Conservation (phyloP, 1,140 invertebrate species). For the Pectinophora gossypiella region DNA sequence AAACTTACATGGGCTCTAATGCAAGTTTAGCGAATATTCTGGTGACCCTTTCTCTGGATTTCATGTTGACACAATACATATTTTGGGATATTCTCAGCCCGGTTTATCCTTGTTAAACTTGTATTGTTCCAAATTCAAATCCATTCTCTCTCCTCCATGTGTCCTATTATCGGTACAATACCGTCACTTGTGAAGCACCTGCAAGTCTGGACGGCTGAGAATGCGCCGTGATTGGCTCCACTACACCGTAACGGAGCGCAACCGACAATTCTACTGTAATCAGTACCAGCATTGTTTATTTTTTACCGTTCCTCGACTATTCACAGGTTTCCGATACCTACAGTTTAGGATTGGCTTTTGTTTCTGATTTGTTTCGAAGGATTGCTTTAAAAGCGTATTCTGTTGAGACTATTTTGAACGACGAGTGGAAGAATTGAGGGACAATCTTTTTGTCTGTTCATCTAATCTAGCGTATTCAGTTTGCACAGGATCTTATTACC, state of each 20-base stretch:
- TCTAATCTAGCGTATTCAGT: too few species aligned
- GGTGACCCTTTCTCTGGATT: not conserved
- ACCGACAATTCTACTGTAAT: conserved; percentile 23
- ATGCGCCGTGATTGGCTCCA: conserved; percentile 24
- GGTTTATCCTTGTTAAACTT: not conserved
- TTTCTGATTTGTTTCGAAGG: too few species aligned
- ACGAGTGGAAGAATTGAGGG: too few species aligned
- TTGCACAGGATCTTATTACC: too few species aligned
- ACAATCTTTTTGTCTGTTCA: too few species aligned
- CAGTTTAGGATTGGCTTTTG: too few species aligned
- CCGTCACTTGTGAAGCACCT: conserved; percentile 14
- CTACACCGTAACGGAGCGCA: conserved; percentile 14
- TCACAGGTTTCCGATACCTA: too few species aligned
- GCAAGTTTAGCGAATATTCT: not conserved
- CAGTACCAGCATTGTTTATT: conserved; percentile 19
- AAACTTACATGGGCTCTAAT: too few species aligned
- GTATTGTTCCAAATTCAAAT: not conserved
- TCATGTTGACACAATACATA: not conserved
- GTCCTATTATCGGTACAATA: not conserved
- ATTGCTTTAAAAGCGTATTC: too few species aligned
- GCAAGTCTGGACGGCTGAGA: conserved; percentile 25
- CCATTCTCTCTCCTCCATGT: not conserved
- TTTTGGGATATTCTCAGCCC: not conserved
- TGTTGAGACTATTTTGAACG: too few species aligned
- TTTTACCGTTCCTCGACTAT: too few species aligned